Conservation (phyloP, 1,140 invertebrate genomes). For the Drosophila quadrilineata region DNA sequence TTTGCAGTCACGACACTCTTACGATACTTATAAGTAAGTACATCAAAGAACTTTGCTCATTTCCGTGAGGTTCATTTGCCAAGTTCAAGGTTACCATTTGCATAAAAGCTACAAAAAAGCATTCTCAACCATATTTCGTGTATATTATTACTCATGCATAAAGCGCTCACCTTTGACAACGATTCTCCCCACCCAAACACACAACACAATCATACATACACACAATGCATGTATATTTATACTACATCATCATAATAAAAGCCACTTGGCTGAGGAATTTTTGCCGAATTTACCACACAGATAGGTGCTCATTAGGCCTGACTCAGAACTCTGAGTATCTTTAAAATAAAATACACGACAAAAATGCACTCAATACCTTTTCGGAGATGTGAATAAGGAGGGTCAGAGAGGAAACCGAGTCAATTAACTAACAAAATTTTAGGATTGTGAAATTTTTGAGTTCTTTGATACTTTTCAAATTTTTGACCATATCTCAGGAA, state of each 20-base stretch:
- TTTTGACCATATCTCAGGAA: too few relatives aligned
- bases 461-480: too few relatives aligned
- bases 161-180: slow-evolving; percentile 63
- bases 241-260: slow-evolving; percentile 44
- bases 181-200: slow-evolving; percentile 5
- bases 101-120: slow-evolving; percentile 23
- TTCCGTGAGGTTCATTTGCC: slow-evolving; percentile 35
- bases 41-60: slow-evolving; percentile 33
- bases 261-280: slow-evolving; percentile 29
- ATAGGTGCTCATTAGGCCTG: slow-evolving; percentile 25
- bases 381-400: background rate
- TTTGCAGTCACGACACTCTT: background rate
- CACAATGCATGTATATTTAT: too few relatives aligned
- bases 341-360: slow-evolving; percentile 32
- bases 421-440: too few relatives aligned
- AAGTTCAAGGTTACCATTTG: slow-evolving; percentile 43
- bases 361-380: background rate
- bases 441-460: too few relatives aligned
- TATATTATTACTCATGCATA: slow-evolving; percentile 55
- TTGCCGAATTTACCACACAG: slow-evolving; percentile 17
- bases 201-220: background rate
- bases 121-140: slow-evolving; percentile 27
- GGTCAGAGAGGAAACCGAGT: background rate
- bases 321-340: slow-evolving; percentile 43
- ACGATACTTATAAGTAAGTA: background rate